Percentiles rank a stretch among this genome's conserved stretches.
These are phyloP conservation scores for Coremacera marginata DNA, from an alignment of 2,888 invertebrate genomes.

Conservation along the genomic window DNA sequence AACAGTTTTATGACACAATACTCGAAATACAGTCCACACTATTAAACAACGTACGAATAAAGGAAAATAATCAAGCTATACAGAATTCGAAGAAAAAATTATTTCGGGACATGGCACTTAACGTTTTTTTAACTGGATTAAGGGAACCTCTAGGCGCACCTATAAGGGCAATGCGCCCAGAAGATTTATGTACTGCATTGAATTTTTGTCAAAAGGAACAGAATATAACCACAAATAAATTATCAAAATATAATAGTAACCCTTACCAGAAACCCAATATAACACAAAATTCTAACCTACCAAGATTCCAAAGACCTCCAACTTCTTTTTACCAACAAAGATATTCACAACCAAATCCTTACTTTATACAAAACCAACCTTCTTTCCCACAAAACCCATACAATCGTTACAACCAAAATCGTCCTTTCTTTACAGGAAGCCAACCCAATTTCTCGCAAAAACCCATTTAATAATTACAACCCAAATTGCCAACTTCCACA, in stretches of 20 bases:
- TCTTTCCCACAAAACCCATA: no score
- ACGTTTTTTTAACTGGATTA: constrained; percentile 45
- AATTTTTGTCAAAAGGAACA: constrained; percentile 26
- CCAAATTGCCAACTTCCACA: not conserved
- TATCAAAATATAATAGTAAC: not conserved
- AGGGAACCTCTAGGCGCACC: constrained; percentile 49
- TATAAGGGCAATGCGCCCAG: constrained; percentile 49
- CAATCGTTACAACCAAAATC: not conserved
- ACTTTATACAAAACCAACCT: no score
- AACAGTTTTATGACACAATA: constrained; percentile 46
- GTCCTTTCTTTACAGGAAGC: no score
- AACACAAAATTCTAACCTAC: not conserved
- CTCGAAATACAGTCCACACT: constrained; percentile 46
- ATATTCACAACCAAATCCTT: no score
- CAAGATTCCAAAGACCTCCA: not conserved
- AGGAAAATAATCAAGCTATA: constrained; percentile 44
- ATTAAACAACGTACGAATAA: constrained; percentile 44
- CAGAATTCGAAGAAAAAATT: constrained; percentile 42
- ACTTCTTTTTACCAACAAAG: not conserved
- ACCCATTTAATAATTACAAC: not conserved
- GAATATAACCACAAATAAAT: not conserved
- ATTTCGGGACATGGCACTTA: constrained; percentile 48
- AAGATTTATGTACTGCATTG: constrained; percentile 36
- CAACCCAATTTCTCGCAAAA: no score
- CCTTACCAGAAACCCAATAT: not conserved